Evolutionary conservation across 30 jellyfish, hydroid and myxozoan genomes (phyloP).

Genomic region (Phacellophora camtschatica): DNA sequence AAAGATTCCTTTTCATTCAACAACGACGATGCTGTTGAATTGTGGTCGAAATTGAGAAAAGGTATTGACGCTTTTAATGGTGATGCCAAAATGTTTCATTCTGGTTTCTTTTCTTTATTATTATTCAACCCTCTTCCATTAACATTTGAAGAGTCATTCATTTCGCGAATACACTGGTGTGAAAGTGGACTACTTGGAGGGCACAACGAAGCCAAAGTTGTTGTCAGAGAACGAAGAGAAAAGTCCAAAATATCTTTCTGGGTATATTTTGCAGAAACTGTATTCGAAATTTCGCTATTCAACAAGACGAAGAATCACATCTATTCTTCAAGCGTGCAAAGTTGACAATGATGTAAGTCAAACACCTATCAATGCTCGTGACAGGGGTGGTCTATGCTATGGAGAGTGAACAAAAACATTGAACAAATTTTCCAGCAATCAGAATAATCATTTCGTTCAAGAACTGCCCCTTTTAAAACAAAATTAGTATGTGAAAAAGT

Average conservation of each 20-base stretch:
- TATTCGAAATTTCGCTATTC: conserved; percentile 12
- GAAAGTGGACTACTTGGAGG: neutral
- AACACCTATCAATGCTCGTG: conserved; percentile 1
- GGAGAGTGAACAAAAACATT: neutral
- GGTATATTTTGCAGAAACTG: conserved; percentile 11
- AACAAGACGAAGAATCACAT: neutral
- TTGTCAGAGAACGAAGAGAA: conserved; percentile 23
- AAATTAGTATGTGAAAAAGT: neutral
- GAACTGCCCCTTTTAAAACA: conserved; percentile 2
- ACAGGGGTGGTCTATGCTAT: conserved; percentile 30
- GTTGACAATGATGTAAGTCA: neutral
- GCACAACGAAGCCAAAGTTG: neutral
- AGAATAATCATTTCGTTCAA: conserved; percentile 1
- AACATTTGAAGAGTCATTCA: conserved; percentile 2
- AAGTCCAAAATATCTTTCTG: conserved; percentile 31
- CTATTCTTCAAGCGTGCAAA: neutral
- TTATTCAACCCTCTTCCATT: conserved; percentile 2
- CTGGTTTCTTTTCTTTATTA: conserved; percentile 14
- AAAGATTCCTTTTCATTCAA: neutral
- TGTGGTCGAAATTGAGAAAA: conserved; percentile 7
- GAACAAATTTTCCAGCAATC: neutral
- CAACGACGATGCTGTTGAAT: conserved; percentile 9
- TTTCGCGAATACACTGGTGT: neutral
- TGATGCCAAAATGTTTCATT: conserved; percentile 28
- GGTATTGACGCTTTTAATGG: neutral